Base-by-base conservation (phyloP, 2,113 vertebrate genomes). In the Coryphaenoides rupestris region DNA sequence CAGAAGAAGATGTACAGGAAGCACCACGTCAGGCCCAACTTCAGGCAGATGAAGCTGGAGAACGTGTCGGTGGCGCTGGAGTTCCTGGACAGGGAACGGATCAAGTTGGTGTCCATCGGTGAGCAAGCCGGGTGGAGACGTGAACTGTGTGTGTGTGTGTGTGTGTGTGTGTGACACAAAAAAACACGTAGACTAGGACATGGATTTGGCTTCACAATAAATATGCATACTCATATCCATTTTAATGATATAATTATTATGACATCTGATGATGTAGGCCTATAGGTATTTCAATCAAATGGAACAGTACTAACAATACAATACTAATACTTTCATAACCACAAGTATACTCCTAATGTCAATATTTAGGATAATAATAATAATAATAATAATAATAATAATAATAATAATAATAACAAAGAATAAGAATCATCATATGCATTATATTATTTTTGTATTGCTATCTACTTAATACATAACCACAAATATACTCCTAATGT, bases 1-100 rank as follows among this genome's bases (percentile, higher is more conserved):
- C 96, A 98, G 90, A 98, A 97, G 90, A 95, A 93, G 76, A 97
- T 98, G 95, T 95, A 95, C 84, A 91, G 94, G 84, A 98, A 98
- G 86, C 84, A 94, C 74, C 93, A 97, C 86, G 81, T 66, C 74
- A 93, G 96, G 75, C 95, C 96, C 82, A 98, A 96, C 84, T 98
- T 98, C 76, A 87, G 96, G 47, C 96, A 98, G 85, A 98, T 98
- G 96, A 95, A 97, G 82, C 91, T 98, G 86, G 95, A 97, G 76
- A 98, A 98, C 21, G 95, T 98, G 23, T 98, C 96, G 0, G 95
- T 98, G 87, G 95, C 95, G 2, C 85, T 98, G 1, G 96, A 98
- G 87, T 98, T 98, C 82, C 88, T 98, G 74, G 96, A 98, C 67
- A 83, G 95, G 58, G 95, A 98, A 72, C 92, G 89, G 74, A 98